A percentile compares a stretch with the other conserved stretches of the same genome.
Conservation (phyloP, 2,113 vertebrate species). For the Neoarius graeffei region DNA sequence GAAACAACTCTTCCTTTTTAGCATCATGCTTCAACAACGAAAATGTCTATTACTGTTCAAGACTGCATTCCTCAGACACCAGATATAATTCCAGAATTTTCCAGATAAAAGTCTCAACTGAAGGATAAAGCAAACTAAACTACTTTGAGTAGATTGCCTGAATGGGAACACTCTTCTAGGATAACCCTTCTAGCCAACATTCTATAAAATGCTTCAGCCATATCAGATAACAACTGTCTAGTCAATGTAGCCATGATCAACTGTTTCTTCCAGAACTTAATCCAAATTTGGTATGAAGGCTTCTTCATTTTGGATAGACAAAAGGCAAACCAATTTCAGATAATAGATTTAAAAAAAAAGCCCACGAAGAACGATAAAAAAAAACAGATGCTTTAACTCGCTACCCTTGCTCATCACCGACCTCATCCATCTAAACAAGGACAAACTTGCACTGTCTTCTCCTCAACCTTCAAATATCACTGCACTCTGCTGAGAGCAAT, state of each 20-base stretch:
- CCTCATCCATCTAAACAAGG: neutral
- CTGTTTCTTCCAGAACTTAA: neutral
- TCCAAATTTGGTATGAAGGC: neutral
- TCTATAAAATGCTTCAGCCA: neutral
- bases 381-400: too few relatives aligned
- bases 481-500: neutral
- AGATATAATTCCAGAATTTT: neutral
- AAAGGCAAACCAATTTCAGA: neutral
- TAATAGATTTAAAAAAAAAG: neutral
- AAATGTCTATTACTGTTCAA: neutral
- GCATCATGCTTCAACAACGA: neutral
- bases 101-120: too few relatives aligned
- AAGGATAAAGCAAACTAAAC: too few relatives aligned
- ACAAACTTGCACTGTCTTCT: neutral
- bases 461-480: neutral
- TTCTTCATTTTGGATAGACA: neutral
- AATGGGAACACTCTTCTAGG: too few relatives aligned
- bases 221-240: neutral
- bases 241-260: neutral
- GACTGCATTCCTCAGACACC: neutral
- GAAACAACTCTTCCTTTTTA: neutral
- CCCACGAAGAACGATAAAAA: too few relatives aligned
- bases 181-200: too few relatives aligned
- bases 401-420: too few relatives aligned
- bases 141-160: too few relatives aligned